Conservation (phyloP, 2,888 invertebrate genomes). For the Norana najaformis region DNA sequence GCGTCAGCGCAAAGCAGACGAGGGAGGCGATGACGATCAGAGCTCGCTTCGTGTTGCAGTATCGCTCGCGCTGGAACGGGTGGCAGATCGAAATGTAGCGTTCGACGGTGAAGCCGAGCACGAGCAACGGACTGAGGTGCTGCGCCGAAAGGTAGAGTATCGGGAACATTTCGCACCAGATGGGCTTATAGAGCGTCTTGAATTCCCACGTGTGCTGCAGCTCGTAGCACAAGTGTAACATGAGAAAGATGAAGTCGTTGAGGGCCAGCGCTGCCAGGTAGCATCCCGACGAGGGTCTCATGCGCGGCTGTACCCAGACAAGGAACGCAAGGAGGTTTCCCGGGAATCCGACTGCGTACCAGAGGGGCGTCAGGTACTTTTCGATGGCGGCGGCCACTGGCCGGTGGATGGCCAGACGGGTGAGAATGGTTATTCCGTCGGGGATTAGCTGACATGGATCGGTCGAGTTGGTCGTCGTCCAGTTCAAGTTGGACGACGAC, state of each 20-base stretch:
- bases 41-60: constrained; percentile 55
- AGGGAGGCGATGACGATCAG: constrained; percentile 53
- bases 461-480: not conserved
- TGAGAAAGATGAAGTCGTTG: constrained; percentile 57
- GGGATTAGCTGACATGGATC: not conserved
- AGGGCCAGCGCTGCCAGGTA: constrained; percentile 61
- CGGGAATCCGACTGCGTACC: constrained; percentile 58
- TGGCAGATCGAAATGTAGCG: constrained; percentile 61
- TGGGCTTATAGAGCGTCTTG: constrained; percentile 49
- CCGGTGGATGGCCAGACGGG: constrained; percentile 35
- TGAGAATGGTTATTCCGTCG: not conserved
- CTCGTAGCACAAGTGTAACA: constrained; percentile 55
- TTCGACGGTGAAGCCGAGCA: constrained; percentile 60
- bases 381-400: constrained; percentile 46
- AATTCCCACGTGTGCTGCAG: constrained; percentile 55
- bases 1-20: constrained; percentile 47
- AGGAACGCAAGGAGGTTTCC: constrained; percentile 59
- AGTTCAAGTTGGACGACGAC: not conserved
- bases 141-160: constrained; percentile 57
- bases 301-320: constrained; percentile 59
- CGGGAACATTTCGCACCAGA: constrained; percentile 58
- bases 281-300: constrained; percentile 61
- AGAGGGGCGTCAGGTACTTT: constrained; percentile 54
- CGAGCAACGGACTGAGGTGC: constrained; percentile 58
- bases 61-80: constrained; percentile 57